Conservation (phyloP, 2,888 invertebrate genomes). For the Agrochola lychnidis region DNA sequence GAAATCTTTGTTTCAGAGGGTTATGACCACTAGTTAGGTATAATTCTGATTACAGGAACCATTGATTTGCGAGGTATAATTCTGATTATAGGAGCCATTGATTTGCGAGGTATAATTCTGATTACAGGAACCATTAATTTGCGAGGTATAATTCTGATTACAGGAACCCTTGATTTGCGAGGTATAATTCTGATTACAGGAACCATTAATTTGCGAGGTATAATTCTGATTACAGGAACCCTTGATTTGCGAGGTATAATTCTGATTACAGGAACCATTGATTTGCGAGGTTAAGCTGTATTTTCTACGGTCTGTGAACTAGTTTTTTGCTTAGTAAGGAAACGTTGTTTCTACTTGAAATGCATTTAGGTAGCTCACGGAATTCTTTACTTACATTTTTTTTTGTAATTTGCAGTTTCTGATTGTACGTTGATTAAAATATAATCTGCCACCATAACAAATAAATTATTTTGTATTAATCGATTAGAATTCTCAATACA, state of each 20-base stretch:
- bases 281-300: not conserved
- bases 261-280: not conserved
- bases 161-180: not conserved
- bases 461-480: too few species aligned
- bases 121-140: not conserved
- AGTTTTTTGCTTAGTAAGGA: not conserved
- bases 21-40: not conserved
- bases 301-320: not conserved
- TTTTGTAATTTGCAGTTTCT: too few species aligned
- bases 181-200: too few species aligned
- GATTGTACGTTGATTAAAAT: too few species aligned
- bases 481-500: too few species aligned
- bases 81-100: not conserved
- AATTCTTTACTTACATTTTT: too few species aligned
- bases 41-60: not conserved
- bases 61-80: not conserved
- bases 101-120: not conserved
- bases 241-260: not conserved
- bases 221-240: not conserved
- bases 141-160: not conserved
- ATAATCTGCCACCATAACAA: too few species aligned
- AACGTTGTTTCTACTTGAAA: too few species aligned
- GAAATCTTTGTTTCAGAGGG: not conserved
- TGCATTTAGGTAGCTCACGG: too few species aligned
- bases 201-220: too few species aligned